Evolutionary conservation across 2,888 invertebrate species (phyloP).

Genomic region (Agrochola lychnidis): DNA sequence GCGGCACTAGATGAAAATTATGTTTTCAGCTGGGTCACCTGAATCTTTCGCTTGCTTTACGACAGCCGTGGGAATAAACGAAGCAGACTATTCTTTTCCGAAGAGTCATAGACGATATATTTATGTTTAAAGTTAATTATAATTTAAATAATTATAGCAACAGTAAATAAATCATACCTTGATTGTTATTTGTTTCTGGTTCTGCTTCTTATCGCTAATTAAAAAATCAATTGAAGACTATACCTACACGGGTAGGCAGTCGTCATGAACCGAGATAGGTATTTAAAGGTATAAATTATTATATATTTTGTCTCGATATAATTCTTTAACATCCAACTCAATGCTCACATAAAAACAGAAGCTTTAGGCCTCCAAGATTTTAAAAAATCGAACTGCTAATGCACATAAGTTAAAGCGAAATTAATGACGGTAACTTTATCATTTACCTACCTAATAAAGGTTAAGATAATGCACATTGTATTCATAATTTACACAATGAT

Average conservation of each 20-base stretch:
- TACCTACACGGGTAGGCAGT: background rate
- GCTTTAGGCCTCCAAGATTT: background rate
- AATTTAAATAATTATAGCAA: background rate
- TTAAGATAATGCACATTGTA: background rate
- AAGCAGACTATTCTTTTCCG: constrained; percentile 13
- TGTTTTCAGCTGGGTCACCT: constrained; percentile 31
- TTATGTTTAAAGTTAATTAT: constrained; percentile 2
- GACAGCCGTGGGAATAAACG: constrained; percentile 27
- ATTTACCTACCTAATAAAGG: background rate
- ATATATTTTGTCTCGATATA: background rate
- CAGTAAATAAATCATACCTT: background rate
- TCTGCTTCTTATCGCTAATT: background rate
- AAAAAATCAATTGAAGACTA: constrained; percentile 16
- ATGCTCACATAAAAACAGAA: background rate
- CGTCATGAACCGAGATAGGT: background rate
- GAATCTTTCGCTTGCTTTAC: constrained; percentile 29
- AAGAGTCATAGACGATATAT: background rate
- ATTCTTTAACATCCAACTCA: background rate
- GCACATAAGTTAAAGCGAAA: background rate
- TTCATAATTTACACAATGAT: background rate
- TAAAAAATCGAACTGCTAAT: background rate
- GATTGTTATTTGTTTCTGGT: constrained; percentile 7
- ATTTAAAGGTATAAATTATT: background rate
- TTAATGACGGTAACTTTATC: background rate
- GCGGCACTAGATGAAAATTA: constrained; percentile 23